These are phyloP conservation scores for Helostoma temminkii DNA, from an alignment of 2,797 vertebrate genomes.

Conservation along the genomic window DNA sequence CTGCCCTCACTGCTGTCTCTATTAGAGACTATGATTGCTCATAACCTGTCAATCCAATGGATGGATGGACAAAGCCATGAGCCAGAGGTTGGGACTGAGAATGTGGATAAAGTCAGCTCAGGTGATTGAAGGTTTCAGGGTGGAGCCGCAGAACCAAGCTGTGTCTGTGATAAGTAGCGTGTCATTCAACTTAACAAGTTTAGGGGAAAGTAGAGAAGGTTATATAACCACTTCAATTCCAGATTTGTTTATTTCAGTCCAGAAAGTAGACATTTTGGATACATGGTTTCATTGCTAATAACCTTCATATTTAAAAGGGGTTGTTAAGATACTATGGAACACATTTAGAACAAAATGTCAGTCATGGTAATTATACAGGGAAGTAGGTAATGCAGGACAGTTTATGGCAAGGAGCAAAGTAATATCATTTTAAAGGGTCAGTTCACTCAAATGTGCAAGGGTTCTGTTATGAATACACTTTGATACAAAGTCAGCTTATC, in stretches of 20 bases:
- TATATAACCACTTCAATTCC: too few relatives aligned
- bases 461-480: constrained; percentile 12
- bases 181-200: neutral
- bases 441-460: neutral
- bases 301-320: neutral
- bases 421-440: too few relatives aligned
- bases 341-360: neutral
- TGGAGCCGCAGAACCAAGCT: constrained; percentile 22
- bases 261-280: neutral
- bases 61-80: constrained; percentile 68
- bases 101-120: constrained; percentile 19
- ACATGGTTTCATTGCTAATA: neutral
- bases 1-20: constrained; percentile 78
- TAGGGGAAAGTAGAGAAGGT: neutral
- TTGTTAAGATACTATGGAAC: neutral
- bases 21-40: constrained; percentile 70
- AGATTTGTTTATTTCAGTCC: too few relatives aligned
- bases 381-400: neutral
- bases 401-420: constrained; percentile 1
- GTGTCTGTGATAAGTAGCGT: constrained; percentile 21
- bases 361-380: neutral
- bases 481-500: constrained; percentile 18
- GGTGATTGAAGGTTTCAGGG: constrained; percentile 28
- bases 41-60: constrained; percentile 83
- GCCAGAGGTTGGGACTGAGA: constrained; percentile 53